These are phyloP conservation scores for Xiphophorus maculatus DNA, from an alignment of 2,113 vertebrate genomes.

Conservation along the genomic window DNA sequence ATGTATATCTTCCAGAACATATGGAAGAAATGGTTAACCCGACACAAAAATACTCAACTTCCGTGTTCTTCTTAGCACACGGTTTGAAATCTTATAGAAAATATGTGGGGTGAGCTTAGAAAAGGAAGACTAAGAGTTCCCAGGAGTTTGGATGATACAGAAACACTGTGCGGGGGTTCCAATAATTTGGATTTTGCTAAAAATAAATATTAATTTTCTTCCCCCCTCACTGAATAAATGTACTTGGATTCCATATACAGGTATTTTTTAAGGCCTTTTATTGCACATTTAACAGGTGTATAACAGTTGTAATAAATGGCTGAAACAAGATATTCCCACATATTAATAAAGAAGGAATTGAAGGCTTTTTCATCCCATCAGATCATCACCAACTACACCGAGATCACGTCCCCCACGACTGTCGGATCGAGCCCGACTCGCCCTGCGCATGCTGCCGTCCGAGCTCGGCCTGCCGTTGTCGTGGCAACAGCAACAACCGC, in stretches of 20 bases:
- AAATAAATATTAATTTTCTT: not conserved
- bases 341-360: not conserved
- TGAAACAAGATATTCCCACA: not conserved
- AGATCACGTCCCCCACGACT: constrained; percentile 32
- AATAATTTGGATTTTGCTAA: not conserved
- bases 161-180: no score
- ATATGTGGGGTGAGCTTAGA: not conserved
- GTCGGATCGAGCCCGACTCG: constrained; percentile 72
- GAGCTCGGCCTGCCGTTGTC: constrained; percentile 80
- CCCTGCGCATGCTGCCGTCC: constrained; percentile 69
- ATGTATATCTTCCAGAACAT: not conserved
- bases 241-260: not conserved
- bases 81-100: not conserved
- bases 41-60: not conserved
- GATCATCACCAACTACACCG: constrained; percentile 35
- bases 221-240: not conserved
- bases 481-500: constrained; percentile 68
- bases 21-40: not conserved
- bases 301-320: not conserved
- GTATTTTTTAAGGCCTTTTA: no score
- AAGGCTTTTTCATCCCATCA: constrained; percentile 31
- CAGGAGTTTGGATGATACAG: not conserved
- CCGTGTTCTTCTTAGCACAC: not conserved
- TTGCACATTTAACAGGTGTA: not conserved
- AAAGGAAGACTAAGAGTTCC: not conserved